A percentile compares a stretch with the other conserved stretches of the same genome.
Conservation (phyloP, 2,888 invertebrate genomes). For the Ypsolopha sequella region DNA sequence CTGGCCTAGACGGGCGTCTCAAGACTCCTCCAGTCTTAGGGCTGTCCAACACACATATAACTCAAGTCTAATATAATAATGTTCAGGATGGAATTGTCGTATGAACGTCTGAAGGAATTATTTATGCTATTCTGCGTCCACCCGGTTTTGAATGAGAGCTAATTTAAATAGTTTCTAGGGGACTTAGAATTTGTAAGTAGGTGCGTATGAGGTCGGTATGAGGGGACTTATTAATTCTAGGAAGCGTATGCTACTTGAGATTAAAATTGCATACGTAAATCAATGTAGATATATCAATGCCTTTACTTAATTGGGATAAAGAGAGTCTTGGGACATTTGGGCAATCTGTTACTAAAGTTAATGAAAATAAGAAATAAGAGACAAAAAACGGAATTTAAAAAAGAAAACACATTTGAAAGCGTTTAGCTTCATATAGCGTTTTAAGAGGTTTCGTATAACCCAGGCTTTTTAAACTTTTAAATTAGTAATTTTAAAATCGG, state of each 20-base stretch:
- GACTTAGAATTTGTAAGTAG: conserved; percentile 4
- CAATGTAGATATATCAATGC: no score
- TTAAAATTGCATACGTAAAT: no score
- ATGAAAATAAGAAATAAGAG: no score
- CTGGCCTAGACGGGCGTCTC: conserved; percentile 33
- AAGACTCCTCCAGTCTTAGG: conserved; percentile 40
- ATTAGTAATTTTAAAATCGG: no score
- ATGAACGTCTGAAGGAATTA: conserved; percentile 65
- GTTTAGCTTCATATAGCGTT: no score
- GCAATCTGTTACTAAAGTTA: no score
- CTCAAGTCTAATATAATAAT: conserved; percentile 54
- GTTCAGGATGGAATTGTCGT: conserved; percentile 54
- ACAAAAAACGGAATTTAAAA: no score
- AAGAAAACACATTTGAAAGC: no score
- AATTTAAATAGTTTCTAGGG: conserved; percentile 46
- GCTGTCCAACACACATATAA: conserved; percentile 49
- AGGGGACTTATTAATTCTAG: conserved; percentile 14
- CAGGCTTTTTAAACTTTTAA: no score
- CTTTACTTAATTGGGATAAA: no score
- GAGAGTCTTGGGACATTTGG: no score
- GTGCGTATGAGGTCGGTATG: neutral
- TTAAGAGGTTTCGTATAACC: no score
- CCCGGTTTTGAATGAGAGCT: conserved; percentile 28
- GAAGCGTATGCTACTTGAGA: neutral
- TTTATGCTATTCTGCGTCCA: conserved; percentile 50